phyloP scores from a whole-genome alignment of 2,888 invertebrate species.

The Mactromeris polynyma region DNA sequence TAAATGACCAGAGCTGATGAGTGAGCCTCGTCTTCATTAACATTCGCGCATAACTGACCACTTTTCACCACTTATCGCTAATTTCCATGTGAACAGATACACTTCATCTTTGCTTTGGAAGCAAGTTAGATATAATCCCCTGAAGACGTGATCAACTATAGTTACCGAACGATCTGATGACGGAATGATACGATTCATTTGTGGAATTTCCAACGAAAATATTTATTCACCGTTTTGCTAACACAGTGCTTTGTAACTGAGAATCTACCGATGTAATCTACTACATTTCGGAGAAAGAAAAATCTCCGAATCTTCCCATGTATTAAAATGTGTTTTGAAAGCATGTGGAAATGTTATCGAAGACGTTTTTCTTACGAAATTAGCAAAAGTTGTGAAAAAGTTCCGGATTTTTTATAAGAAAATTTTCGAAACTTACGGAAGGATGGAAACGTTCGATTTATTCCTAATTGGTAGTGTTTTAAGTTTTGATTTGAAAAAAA shows the following conservation, averaged over 20 bases:
- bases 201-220: slow-evolving; percentile 22
- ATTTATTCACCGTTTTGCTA: slow-evolving; percentile 11
- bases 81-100: slow-evolving; percentile 21
- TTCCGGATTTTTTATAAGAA: too few species aligned
- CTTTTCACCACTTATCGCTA: slow-evolving; percentile 24
- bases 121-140: slow-evolving; percentile 9
- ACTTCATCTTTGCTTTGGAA: slow-evolving; percentile 10
- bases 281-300: background rate
- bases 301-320: background rate
- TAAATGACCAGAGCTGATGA: background rate
- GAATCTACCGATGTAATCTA: background rate
- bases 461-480: too few species aligned
- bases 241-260: background rate
- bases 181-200: slow-evolving; percentile 35
- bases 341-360: background rate
- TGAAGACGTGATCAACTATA: background rate
- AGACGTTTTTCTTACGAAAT: background rate
- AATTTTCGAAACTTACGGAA: too few species aligned
- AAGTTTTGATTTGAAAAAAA: too few species aligned
- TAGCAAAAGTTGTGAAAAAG: background rate
- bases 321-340: slow-evolving; percentile 1
- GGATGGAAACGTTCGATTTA: too few species aligned
- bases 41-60: slow-evolving; percentile 13
- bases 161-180: slow-evolving; percentile 28
- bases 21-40: background rate